Base-by-base conservation (phyloP, 2,113 vertebrate genomes). In the Semnornis frantzii region DNA sequence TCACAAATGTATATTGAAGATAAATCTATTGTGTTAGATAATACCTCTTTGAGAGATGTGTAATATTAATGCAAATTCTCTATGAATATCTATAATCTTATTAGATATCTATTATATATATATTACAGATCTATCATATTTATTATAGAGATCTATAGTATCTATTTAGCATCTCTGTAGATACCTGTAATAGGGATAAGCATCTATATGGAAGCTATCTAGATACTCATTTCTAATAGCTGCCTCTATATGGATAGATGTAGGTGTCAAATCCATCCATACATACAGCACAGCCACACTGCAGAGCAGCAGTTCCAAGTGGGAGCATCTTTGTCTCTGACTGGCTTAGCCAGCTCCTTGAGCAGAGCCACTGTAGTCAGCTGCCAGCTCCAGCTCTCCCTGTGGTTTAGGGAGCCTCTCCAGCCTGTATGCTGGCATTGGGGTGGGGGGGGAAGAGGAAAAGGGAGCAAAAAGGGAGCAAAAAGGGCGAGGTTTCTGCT, bases 371-470 rank as follows among this genome's bases (percentile, higher is more conserved):
- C 64, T 3, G 3, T 10, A 31, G 42, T 10, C 68, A 59, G 34
- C 91, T 68, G 72, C 33, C 23, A 14, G 65, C 66, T 90, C 25
- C 69, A 83, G 76, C 27, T 25, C 60, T 89, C 17, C 46, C 2
- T 7, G 4, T 6, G n/a, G 71, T 42, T 7, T 2, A 59, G 59
- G 20, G 7, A 28, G 21, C 39, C 58, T 59, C 83, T 44, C 65
- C 17, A 3, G 27, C 55, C 55, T 58, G 64, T 60, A 7, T 24
- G 12, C 12, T 52, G 50, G 23, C 23, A 25, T 7, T 52, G 50
- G 42, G 9, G 14, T 16, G 15, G 44, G 1, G 20, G 3, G 2
- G 1, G 2, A 17, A 12, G n/a, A n/a, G n/a, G n/a, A 13, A 15
- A 9, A 44, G 19, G 15, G 3, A 37, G 48, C 27, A 17, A 17